Evolutionary conservation across 2,888 invertebrate species (phyloP).

Genomic region (Trimorus sp.): DNA sequence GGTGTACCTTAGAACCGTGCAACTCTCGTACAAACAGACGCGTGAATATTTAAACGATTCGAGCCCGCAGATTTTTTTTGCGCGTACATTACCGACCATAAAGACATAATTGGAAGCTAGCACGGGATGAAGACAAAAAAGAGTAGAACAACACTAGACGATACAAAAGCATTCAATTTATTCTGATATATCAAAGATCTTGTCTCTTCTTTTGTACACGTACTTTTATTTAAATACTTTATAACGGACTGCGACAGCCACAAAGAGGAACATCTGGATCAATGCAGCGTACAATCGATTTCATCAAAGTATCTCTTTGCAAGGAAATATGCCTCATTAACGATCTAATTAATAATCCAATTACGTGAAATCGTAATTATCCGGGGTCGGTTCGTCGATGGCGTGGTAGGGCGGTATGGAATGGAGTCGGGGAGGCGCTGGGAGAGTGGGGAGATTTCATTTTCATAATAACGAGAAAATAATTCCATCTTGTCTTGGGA

Average conservation of each 20-base stretch:
- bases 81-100: slow-evolving; percentile 19
- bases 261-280: slow-evolving; percentile 14
- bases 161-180: slow-evolving; percentile 44
- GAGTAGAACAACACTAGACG: neutral
- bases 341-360: slow-evolving; percentile 81
- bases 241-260: slow-evolving; percentile 46
- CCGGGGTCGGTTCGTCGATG: slow-evolving; percentile 61
- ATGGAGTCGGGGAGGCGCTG: too few species aligned
- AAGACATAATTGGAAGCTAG: slow-evolving; percentile 46
- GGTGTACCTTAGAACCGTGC: slow-evolving; percentile 26
- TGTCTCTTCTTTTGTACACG: slow-evolving; percentile 37
- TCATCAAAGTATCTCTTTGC: slow-evolving; percentile 64
- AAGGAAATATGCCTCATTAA: slow-evolving; percentile 79
- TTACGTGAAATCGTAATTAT: slow-evolving; percentile 74
- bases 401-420: slow-evolving; percentile 5
- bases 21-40: slow-evolving; percentile 56
- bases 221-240: slow-evolving; percentile 56
- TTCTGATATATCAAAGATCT: slow-evolving; percentile 47
- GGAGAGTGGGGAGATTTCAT: slow-evolving; percentile 16
- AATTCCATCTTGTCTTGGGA: slow-evolving; percentile 68
- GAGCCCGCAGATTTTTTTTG: slow-evolving; percentile 11
- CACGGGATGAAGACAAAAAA: neutral
- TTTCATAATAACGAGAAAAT: slow-evolving; percentile 76
- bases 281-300: slow-evolving; percentile 55
- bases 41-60: slow-evolving; percentile 73